Conservation (phyloP, 2,113 vertebrate genomes). For the sheep (Ovis aries) region ARS-UI_Ramb_v3.0 NC_056072.1:22464501-22465000, state of each 20-base stretch:
- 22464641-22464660: background rate
- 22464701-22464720: background rate
- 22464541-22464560: background rate
- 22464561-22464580: background rate
- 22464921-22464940: background rate
- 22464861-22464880: background rate
- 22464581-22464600: background rate
- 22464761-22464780: fast-evolving
- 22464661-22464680: background rate
- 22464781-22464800: background rate
- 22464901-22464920: background rate
- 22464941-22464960: background rate
- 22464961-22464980: background rate
- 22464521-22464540: background rate
- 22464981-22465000: background rate
- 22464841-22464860: background rate
- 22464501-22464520: background rate
- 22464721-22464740: background rate
- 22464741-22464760: background rate
- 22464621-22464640: background rate
- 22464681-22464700: background rate
- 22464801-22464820: background rate
- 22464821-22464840: background rate
- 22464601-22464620: background rate
- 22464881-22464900: background rate